Percentiles rank a stretch among this genome's conserved stretches.
phyloP scores from a whole-genome alignment of 1,140 invertebrate species.

The Drosophila tristis region DNA sequence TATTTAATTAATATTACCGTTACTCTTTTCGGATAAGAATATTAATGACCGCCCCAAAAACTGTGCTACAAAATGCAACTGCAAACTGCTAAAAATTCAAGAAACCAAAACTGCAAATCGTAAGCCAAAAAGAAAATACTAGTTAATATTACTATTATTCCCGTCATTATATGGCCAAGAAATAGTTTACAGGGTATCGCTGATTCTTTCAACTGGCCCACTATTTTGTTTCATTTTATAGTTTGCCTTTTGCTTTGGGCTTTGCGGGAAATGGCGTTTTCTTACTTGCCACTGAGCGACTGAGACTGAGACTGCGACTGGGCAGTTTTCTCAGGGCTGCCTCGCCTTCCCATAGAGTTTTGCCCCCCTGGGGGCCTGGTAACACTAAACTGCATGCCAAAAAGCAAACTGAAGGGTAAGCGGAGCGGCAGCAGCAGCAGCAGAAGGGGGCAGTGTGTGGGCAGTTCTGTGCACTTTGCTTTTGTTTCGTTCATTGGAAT shows the following conservation, averaged over 20 bases:
- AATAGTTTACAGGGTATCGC: constrained; percentile 8
- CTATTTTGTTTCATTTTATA: constrained; percentile 60
- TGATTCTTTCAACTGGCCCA: neutral
- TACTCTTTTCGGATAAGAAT: no score
- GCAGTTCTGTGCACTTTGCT: constrained; percentile 62
- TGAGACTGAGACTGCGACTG: constrained; percentile 20
- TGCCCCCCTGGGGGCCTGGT: constrained; percentile 43
- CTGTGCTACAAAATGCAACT: no score
- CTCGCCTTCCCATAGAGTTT: constrained; percentile 20
- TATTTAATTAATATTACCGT: neutral
- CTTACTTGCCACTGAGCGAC: constrained; percentile 52
- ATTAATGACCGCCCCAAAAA: no score
- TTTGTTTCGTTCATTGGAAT: constrained; percentile 77
- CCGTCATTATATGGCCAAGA: no score
- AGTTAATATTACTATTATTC: no score
- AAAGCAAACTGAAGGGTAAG: constrained; percentile 47
- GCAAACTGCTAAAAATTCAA: no score
- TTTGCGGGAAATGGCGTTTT: constrained; percentile 58
- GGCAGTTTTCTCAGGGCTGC: constrained; percentile 52
- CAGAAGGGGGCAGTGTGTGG: constrained; percentile 25
- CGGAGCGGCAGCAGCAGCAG: neutral
- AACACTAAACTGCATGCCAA: constrained; percentile 70
- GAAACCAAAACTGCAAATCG: no score
- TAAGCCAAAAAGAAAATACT: no score
- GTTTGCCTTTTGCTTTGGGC: constrained; percentile 42